A percentile compares a stretch with the other conserved stretches of the same genome.
phyloP scores from a whole-genome alignment of 2,888 invertebrate species.

The Pristionchus maxplancki region DNA sequence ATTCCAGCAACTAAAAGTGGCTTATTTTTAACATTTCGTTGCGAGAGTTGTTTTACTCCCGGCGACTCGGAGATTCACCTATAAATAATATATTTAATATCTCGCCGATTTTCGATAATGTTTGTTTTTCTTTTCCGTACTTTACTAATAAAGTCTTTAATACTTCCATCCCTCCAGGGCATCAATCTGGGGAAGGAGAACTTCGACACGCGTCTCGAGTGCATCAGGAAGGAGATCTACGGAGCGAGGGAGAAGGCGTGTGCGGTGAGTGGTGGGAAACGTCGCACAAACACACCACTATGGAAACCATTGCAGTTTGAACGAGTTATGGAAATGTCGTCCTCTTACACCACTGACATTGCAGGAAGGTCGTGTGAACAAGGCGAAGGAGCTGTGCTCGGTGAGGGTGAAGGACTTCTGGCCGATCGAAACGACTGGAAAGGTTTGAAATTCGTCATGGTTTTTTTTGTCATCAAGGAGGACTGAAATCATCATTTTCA shows the following conservation, averaged over 20 bases:
- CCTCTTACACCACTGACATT: conserved; percentile 76
- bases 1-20: not conserved
- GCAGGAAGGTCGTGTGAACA: conserved; percentile 85
- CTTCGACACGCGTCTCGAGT: conserved; percentile 87
- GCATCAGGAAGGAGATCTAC: conserved; percentile 84
- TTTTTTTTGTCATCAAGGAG: not conserved
- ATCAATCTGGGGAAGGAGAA: conserved; percentile 86
- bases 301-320: not conserved
- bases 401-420: conserved; percentile 92
- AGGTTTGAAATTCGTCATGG: not conserved
- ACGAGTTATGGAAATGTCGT: not conserved
- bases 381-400: conserved; percentile 90
- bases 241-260: conserved; percentile 86
- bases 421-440: conserved; percentile 82
- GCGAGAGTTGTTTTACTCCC: too few species aligned
- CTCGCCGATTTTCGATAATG: not conserved
- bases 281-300: not conserved
- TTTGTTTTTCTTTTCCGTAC: not conserved
- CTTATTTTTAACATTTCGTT: too few species aligned
- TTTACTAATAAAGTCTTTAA: too few species aligned
- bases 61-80: too few species aligned
- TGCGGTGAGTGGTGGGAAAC: conserved; percentile 74
- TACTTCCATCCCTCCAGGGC: conserved; percentile 78
- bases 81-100: too few species aligned
- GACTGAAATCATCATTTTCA: not conserved